Evolutionary conservation across 2,888 invertebrate genomes (phyloP).

Genomic region (Seira musarum): DNA sequence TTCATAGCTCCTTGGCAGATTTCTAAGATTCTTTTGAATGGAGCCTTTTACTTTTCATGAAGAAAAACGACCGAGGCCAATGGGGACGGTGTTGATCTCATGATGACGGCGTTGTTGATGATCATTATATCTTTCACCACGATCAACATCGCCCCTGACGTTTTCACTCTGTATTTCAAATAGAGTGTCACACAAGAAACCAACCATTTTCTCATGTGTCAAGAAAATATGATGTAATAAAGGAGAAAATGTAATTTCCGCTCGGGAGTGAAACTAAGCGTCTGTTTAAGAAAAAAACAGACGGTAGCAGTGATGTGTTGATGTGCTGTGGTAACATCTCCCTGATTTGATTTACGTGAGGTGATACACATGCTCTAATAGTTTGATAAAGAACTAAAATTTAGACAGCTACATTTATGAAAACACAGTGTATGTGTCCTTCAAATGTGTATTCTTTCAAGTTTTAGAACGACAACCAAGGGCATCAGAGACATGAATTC

Average conservation of each 20-base stretch:
- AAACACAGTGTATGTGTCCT: too few relatives aligned
- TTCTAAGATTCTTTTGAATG: too few relatives aligned
- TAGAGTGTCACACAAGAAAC: slow-evolving; percentile 13
- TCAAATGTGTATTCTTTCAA: too few relatives aligned
- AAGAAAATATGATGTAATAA: slow-evolving; percentile 34
- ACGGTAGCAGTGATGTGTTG: neutral
- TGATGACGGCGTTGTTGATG: neutral
- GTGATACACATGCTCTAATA: too few relatives aligned
- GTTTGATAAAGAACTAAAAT: too few relatives aligned
- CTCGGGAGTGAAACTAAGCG: slow-evolving; percentile 17
- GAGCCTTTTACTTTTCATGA: too few relatives aligned
- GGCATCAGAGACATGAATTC: too few relatives aligned
- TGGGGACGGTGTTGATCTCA: neutral
- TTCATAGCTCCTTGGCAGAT: too few relatives aligned
- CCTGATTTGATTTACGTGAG: too few relatives aligned
- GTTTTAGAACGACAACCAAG: too few relatives aligned
- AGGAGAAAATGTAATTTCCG: slow-evolving; percentile 54
- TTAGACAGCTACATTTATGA: too few relatives aligned
- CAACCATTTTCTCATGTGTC: slow-evolving; percentile 32
- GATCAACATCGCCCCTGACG: slow-evolving; percentile 14
- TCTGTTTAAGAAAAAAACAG: slow-evolving; percentile 16
- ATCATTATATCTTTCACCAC: neutral
- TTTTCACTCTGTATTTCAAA: neutral
- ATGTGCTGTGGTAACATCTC: neutral
- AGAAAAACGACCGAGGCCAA: neutral